Conservation (phyloP, 2,888 invertebrate species). For the Polyommatus iphigenia region DNA sequence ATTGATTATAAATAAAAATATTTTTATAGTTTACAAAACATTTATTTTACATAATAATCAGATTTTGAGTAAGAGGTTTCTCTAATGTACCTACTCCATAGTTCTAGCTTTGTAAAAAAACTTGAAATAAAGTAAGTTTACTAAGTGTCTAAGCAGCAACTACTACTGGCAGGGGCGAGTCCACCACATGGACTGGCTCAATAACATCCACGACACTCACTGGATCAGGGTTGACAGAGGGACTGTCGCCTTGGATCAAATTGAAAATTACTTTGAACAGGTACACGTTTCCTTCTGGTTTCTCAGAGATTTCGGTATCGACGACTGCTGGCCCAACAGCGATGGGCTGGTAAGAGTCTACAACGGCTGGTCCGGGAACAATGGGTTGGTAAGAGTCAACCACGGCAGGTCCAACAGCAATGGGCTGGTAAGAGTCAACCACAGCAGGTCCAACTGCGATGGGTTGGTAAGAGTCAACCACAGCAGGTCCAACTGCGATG, state of each 20-base stretch:
- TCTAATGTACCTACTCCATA: neutral
- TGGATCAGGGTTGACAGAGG: neutral
- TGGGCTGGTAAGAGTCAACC: neutral
- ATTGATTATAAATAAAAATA: neutral
- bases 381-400: neutral
- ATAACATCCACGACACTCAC: constrained; percentile 20
- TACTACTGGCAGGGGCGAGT: neutral
- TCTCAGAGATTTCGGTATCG: constrained; percentile 10
- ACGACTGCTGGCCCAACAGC: constrained; percentile 17
- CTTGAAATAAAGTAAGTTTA: neutral
- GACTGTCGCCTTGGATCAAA: constrained; percentile 10
- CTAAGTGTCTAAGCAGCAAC: neutral
- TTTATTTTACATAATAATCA: neutral
- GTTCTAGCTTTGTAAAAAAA: neutral
- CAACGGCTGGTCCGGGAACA: neutral
- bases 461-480: neutral
- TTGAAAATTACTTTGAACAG: constrained; percentile 25
- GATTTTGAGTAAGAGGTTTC: neutral
- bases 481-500: constrained; percentile 34
- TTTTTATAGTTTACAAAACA: neutral
- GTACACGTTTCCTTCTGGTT: constrained; percentile 4
- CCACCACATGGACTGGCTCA: constrained; percentile 4
- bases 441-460: constrained; percentile 17
- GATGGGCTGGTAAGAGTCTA: constrained; percentile 1
- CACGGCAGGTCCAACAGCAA: too few species aligned